These are phyloP conservation scores for Apocrypta bakeri DNA, from an alignment of 1,140 invertebrate species.

Conservation along the genomic window DNA sequence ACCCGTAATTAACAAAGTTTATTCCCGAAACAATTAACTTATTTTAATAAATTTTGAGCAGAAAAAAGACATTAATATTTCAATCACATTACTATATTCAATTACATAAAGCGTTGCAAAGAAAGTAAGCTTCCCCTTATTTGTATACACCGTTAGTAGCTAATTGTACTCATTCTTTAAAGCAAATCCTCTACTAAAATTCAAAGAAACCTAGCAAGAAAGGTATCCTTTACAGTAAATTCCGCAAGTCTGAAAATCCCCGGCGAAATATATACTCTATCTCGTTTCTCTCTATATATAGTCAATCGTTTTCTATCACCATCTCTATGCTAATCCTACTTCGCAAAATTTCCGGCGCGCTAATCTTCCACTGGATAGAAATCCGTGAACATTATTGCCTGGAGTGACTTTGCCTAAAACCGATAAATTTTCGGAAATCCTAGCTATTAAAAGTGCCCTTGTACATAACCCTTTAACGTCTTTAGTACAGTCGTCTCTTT, in stretches of 20 bases:
- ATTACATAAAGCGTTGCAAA: neutral
- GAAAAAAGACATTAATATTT: too few relatives aligned
- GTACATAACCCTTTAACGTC: constrained; percentile 28
- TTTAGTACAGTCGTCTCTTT: neutral
- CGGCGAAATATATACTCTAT: neutral
- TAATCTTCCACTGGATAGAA: neutral
- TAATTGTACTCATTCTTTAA: neutral
- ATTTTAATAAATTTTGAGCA: too few relatives aligned
- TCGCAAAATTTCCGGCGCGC: neutral
- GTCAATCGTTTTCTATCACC: neutral
- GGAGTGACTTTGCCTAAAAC: constrained; percentile 46
- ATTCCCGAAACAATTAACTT: too few relatives aligned
- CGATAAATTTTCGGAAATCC: constrained; percentile 61
- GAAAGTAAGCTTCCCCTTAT: neutral
- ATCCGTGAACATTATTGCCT: neutral
- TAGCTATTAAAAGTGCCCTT: constrained; percentile 55
- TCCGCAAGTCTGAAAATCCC: neutral
- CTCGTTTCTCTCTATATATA: neutral
- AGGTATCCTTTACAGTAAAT: neutral
- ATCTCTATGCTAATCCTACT: neutral
- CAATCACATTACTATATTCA: too few relatives aligned
- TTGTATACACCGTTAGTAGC: neutral
- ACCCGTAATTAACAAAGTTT: too few relatives aligned
- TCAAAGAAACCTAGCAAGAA: neutral
- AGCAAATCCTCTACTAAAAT: neutral